Evolutionary conservation across 2,113 vertebrate species (phyloP).

Genomic region (Struthidea cinerea): DNA sequence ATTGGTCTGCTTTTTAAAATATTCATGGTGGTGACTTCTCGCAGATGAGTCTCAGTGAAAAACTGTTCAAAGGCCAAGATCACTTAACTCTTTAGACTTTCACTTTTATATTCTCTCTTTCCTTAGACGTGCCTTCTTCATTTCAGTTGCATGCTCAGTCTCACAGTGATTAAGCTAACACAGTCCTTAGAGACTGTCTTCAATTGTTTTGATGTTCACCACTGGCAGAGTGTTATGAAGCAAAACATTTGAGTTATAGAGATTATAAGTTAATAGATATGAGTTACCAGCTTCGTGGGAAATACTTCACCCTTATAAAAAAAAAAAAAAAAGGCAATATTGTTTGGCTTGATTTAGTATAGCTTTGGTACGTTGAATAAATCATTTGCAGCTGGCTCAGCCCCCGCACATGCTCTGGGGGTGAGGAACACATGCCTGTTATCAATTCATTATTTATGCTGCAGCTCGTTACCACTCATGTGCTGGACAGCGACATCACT

Average conservation of each 20-base stretch:
- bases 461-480: conserved; percentile 6
- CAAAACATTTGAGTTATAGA: conserved; percentile 31
- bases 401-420: conserved; percentile 18
- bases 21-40: not conserved
- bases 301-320: conserved; percentile 25
- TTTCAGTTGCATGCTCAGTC: not conserved
- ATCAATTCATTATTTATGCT: conserved; percentile 66
- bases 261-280: conserved; percentile 49
- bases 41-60: not conserved
- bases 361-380: conserved; percentile 56
- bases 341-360: conserved; percentile 58
- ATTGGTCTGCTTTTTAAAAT: not conserved
- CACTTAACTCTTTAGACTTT: not conserved
- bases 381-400: conserved; percentile 66
- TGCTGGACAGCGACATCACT: conserved; percentile 53
- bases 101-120: not conserved
- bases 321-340: conserved; percentile 40
- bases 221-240: conserved; percentile 10
- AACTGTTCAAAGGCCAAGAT: not conserved
- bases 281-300: conserved; percentile 62
- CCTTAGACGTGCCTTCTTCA: not conserved
- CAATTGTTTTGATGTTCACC: conserved; percentile 7
- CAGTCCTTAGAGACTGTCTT: not conserved
- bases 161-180: conserved; percentile 32
- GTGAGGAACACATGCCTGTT: conserved; percentile 58